Percentiles rank a stretch among this genome's conserved stretches.
Conservation (phyloP, 2,888 invertebrate species). For the Rhabditoides inermis region DNA sequence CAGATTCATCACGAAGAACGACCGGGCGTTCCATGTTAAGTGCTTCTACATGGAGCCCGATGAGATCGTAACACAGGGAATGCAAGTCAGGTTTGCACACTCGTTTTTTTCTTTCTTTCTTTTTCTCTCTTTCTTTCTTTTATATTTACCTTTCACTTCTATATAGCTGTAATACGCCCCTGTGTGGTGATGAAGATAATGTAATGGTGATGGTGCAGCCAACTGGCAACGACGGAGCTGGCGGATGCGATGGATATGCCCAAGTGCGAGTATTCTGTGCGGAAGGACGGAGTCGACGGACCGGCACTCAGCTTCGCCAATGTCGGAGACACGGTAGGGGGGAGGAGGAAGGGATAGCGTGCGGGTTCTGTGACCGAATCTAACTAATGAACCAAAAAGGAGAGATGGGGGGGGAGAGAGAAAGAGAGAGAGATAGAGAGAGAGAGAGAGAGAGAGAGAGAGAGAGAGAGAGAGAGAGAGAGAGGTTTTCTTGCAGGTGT, state of each 20-base stretch:
- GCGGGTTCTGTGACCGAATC: no score
- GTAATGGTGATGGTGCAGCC: constrained; percentile 23
- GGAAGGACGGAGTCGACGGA: constrained; percentile 39
- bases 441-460: no score
- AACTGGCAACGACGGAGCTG: constrained; percentile 44
- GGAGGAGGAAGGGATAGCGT: no score
- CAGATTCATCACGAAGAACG: constrained; percentile 52
- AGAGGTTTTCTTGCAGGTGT: constrained; percentile 24
- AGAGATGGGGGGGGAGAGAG: no score
- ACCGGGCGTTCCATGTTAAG: constrained; percentile 47
- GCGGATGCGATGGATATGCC: constrained; percentile 48
- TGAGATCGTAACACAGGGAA: constrained; percentile 45
- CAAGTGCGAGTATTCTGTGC: constrained; percentile 45
- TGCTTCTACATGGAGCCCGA: constrained; percentile 52
- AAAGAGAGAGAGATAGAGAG: no score
- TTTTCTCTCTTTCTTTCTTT: neutral
- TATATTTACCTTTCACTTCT: neutral
- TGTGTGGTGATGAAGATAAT: neutral
- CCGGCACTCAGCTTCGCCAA: constrained; percentile 44
- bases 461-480: no score
- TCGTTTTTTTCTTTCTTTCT: neutral
- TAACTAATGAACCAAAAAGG: no score
- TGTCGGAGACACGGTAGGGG: constrained; percentile 47
- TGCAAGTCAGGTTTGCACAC: constrained; percentile 46
- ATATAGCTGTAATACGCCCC: neutral